These are phyloP conservation scores for Tiliacea aurago DNA, from an alignment of 2,888 invertebrate species.

Conservation along the genomic window DNA sequence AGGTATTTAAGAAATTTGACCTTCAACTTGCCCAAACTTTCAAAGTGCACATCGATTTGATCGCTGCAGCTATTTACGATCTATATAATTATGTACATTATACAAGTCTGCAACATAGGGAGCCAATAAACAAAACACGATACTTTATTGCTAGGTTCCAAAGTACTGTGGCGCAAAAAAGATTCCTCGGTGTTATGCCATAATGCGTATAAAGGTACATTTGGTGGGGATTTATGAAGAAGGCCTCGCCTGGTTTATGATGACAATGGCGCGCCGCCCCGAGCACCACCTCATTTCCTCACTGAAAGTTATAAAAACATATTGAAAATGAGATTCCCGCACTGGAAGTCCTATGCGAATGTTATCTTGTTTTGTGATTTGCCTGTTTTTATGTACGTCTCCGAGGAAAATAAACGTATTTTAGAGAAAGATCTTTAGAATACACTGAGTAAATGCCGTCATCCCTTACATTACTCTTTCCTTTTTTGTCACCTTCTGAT, in stretches of 20 bases:
- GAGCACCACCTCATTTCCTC: slow-evolving; percentile 90
- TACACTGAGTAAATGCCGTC: slow-evolving; percentile 68
- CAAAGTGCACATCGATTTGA: too few relatives aligned
- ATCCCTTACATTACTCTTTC: slow-evolving; percentile 45
- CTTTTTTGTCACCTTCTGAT: slow-evolving; percentile 55
- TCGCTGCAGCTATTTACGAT: too few relatives aligned
- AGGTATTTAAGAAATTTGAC: too few relatives aligned
- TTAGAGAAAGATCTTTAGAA: slow-evolving; percentile 76
- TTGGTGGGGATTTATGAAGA: slow-evolving; percentile 88
- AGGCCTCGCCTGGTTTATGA: slow-evolving; percentile 89
- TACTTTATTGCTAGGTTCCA: slow-evolving; percentile 83
- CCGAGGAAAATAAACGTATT: slow-evolving; percentile 83
- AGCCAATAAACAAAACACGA: slow-evolving; percentile 73
- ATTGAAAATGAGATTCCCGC: slow-evolving; percentile 90
- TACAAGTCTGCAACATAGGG: slow-evolving; percentile 37
- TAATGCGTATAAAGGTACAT: slow-evolving; percentile 90
- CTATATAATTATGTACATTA: too few relatives aligned
- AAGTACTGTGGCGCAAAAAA: slow-evolving; percentile 81
- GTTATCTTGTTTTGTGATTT: slow-evolving; percentile 90
- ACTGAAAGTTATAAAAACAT: slow-evolving; percentile 91
- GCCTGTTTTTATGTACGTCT: slow-evolving; percentile 87
- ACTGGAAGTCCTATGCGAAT: slow-evolving; percentile 85
- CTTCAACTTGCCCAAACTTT: too few relatives aligned
- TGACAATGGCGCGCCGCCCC: slow-evolving; percentile 87
- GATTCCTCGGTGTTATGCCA: slow-evolving; percentile 84